These are phyloP conservation scores for Tipula confusa DNA, from an alignment of 2,888 invertebrate species.

Conservation along the genomic window DNA sequence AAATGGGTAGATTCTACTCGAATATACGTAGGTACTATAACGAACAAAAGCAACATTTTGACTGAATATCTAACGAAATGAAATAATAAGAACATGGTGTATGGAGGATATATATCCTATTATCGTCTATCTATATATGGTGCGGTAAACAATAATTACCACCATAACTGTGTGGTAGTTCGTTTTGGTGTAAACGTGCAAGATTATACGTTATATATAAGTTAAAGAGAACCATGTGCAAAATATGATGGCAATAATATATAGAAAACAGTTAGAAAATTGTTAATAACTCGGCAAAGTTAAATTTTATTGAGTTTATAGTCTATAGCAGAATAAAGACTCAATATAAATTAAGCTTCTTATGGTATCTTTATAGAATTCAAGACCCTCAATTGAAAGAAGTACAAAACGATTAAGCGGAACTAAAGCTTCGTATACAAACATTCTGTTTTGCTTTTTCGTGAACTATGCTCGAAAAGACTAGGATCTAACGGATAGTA, in stretches of 20 bases:
- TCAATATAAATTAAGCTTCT: too few species aligned
- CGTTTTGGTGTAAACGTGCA: not conserved
- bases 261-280: not conserved
- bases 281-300: not conserved
- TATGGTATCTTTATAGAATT: too few species aligned
- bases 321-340: too few species aligned
- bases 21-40: not conserved
- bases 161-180: not conserved
- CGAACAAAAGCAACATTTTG: not conserved
- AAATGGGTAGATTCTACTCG: not conserved
- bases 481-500: too few species aligned
- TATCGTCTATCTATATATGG: not conserved
- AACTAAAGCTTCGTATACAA: too few species aligned
- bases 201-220: not conserved
- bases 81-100: not conserved
- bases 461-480: too few species aligned
- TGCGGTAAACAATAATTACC: not conserved
- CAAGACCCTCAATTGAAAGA: too few species aligned
- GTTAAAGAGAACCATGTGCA: not conserved
- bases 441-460: too few species aligned
- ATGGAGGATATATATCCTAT: not conserved
- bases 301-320: too few species aligned
- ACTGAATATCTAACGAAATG: not conserved
- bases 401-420: too few species aligned
- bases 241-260: not conserved